Conservation (phyloP, 2,888 invertebrate species). For the Eupithecia inturbata region DNA sequence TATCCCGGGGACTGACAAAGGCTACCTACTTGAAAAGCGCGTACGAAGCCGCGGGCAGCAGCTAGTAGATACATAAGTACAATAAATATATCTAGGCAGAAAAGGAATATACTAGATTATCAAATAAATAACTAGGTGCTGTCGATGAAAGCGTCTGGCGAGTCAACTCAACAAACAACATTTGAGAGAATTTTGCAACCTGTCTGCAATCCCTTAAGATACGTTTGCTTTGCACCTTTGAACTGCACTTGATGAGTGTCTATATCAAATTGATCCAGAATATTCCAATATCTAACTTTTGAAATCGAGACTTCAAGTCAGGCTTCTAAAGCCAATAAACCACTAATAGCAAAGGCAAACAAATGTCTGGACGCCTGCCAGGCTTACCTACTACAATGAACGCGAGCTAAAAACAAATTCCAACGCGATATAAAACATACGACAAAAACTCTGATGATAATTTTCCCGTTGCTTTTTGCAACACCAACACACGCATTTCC, state of each 20-base stretch:
- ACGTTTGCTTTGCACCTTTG: background rate
- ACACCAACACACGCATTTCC: no score
- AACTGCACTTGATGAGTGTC: background rate
- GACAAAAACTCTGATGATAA: conserved; percentile 8
- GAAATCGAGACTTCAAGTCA: conserved; percentile 14
- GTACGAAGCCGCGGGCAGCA: no score
- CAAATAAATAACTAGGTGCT: background rate
- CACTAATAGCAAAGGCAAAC: conserved; percentile 40
- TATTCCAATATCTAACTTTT: background rate
- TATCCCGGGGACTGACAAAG: no score
- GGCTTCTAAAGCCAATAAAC: conserved; percentile 18
- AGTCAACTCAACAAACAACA: background rate
- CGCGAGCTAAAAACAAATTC: conserved; percentile 33
- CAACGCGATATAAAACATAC: conserved; percentile 30
- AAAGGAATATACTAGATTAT: background rate
- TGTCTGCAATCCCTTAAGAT: background rate
- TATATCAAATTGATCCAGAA: background rate
- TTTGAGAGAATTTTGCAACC: background rate
- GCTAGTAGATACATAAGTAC: no score
- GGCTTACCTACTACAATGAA: conserved; percentile 40
- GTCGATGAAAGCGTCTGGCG: background rate
- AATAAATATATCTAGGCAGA: background rate
- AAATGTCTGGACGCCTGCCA: conserved; percentile 38
- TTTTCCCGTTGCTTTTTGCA: no score
- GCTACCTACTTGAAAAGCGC: no score